Conservation (phyloP, 2,888 invertebrate species). For the Cataglyphis rosenhaueri region DNA sequence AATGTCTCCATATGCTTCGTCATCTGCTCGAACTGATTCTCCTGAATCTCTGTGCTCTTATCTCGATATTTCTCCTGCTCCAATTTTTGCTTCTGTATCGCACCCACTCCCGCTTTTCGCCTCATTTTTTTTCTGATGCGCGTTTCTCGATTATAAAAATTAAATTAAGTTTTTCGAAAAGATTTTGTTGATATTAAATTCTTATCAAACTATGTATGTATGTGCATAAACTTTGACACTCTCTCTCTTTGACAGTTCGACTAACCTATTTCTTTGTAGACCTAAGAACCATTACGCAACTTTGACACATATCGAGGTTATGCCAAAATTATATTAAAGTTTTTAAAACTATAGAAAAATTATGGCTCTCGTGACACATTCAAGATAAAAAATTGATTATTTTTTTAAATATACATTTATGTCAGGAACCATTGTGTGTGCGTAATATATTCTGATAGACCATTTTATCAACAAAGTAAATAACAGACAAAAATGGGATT, state of each 20-base stretch:
- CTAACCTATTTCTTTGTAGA: neutral
- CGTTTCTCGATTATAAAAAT: neutral
- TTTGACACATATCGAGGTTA: constrained; percentile 4
- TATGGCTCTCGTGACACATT: neutral
- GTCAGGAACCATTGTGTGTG: neutral
- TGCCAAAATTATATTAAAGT: neutral
- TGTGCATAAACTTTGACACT: neutral
- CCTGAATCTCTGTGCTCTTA: constrained; percentile 96
- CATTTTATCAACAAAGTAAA: neutral
- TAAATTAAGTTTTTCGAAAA: neutral
- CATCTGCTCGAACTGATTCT: constrained; percentile 97
- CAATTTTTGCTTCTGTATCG: constrained; percentile 94
- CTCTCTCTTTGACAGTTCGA: neutral
- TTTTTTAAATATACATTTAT: neutral
- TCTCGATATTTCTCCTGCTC: constrained; percentile 96
- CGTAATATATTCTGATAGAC: neutral
- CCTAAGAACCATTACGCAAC: too few relatives aligned
- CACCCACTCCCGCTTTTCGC: constrained; percentile 93
- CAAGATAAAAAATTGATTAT: neutral
- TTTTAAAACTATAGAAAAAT: neutral
- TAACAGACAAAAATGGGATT: neutral
- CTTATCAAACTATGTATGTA: neutral
- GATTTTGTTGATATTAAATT: neutral
- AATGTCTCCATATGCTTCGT: constrained; percentile 97
- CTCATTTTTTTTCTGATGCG: constrained; percentile 87